Percentiles rank a stretch among this genome's conserved stretches.
Conservation (phyloP, 2,113 vertebrate genomes). For the Periophthalmus modestus region DNA sequence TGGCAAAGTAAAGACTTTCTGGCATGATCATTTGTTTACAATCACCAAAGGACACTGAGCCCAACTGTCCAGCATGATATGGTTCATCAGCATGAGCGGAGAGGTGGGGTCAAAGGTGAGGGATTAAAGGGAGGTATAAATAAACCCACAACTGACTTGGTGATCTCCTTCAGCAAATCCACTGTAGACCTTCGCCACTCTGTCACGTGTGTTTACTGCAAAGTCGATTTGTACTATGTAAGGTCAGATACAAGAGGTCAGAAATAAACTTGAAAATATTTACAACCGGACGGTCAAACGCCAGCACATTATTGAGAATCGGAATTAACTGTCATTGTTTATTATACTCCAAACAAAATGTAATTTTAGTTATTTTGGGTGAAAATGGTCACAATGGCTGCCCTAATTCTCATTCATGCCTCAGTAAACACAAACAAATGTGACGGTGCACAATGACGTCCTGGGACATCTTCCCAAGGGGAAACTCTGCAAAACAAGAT, state of each 20-base stretch:
- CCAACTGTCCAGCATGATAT: slow-evolving; percentile 45
- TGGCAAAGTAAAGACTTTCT: neutral
- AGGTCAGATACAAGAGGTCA: neutral
- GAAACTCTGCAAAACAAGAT: neutral
- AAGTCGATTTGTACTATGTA: slow-evolving; percentile 2
- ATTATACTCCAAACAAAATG: neutral
- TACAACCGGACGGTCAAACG: neutral
- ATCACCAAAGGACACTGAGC: slow-evolving; percentile 27
- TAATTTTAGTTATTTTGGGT: neutral
- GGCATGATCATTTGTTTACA: slow-evolving; percentile 32
- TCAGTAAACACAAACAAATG: neutral
- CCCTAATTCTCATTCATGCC: slow-evolving; percentile 28
- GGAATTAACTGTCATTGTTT: neutral
- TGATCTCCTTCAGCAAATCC: slow-evolving; percentile 66
- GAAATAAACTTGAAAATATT: neutral
- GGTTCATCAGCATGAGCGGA: slow-evolving; percentile 39
- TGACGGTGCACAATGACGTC: neutral
- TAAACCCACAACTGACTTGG: slow-evolving; percentile 65
- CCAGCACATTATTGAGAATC: too few species aligned
- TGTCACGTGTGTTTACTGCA: slow-evolving; percentile 38
- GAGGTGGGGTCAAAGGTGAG: slow-evolving; percentile 32
- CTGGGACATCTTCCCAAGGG: neutral
- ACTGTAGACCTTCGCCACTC: slow-evolving; percentile 14
- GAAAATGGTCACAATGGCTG: slow-evolving; percentile 13
- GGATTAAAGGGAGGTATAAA: slow-evolving; percentile 68